phyloP scores from a whole-genome alignment of 2,797 vertebrate species.

The Harpia harpyja region DNA sequence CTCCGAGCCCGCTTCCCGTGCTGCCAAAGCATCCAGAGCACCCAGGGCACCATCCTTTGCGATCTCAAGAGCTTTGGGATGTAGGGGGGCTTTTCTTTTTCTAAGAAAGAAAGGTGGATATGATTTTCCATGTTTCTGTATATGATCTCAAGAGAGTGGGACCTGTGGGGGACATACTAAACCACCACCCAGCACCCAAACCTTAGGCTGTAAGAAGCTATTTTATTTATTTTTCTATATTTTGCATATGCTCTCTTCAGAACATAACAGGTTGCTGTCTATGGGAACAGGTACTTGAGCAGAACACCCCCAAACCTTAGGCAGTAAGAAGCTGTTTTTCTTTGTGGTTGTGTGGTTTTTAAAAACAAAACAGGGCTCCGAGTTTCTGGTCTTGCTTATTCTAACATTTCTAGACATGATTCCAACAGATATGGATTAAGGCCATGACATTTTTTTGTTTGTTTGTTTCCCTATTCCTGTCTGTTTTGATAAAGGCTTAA shows the following conservation, averaged over 20 bases:
- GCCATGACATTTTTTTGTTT: conserved; percentile 56
- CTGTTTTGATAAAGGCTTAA: conserved; percentile 71
- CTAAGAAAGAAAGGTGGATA: conserved; percentile 17
- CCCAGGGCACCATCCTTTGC: conserved; percentile 87
- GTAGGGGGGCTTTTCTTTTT: conserved; percentile 55
- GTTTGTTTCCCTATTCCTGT: conserved; percentile 50
- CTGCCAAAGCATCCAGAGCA: conserved; percentile 86
- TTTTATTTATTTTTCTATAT: conserved; percentile 71
- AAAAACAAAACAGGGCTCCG: conserved; percentile 65
- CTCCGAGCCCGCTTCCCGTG: conserved; percentile 87
- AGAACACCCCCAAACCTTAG: conserved; percentile 52
- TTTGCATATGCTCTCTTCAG: conserved; percentile 64
- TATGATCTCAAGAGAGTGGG: conserved; percentile 46
- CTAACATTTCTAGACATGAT: conserved; percentile 61
- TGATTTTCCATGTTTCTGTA: conserved; percentile 50
- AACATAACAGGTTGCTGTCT: conserved; percentile 53
- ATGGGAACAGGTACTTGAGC: conserved; percentile 44
- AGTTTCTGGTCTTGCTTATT: conserved; percentile 65
- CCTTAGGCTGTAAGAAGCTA: conserved; percentile 64
- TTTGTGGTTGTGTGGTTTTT: conserved; percentile 65
- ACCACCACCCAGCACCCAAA: conserved; percentile 42
- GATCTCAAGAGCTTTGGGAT: conserved; percentile 78
- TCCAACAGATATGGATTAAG: conserved; percentile 63
- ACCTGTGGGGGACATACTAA: conserved; percentile 36
- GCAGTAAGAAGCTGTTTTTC: conserved; percentile 65